Base-by-base conservation (phyloP, 2,797 vertebrate species). In the Pachyuromys duprasi region DNA sequence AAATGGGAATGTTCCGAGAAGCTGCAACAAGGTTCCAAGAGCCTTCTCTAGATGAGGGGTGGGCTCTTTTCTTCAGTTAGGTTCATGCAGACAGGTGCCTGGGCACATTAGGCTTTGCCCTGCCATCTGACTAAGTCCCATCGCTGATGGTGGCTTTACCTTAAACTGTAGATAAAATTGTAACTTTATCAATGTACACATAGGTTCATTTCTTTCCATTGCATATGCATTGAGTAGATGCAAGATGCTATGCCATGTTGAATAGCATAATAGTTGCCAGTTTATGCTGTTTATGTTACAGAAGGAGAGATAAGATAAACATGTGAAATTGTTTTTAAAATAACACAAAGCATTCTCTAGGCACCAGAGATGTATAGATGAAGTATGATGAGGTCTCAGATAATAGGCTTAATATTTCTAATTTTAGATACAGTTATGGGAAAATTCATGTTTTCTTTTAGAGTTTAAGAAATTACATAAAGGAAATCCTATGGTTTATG, bases 161-260 rank as follows among this genome's bases (percentile, higher is more conserved):
- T 81, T 88, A 87, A 53, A 28, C 24, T 86, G 14, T 26, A 70
- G 60, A 80, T 28, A 69, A 86, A 86, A 63, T 75, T 15, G 74
- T 49, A 8, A 31, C 42, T 76, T 76, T 31, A 76, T 49, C 74
- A 76, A 76, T 76, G 22, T 49, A 53, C 53, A 33, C 94, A 24
- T 26, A 60, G 24, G 62, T 74, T 90, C 79, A 31, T 74, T 93
- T 90, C 92, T 93, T 75, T 91, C 92, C 45, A 60, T 79, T 83
- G 3, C 72, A 14, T 70, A 60, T 42, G 8, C 72, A 9, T 20
- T 67, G 57, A 45, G 11, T 60, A 87, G 49, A 76, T 39, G 11
- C 13, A 86, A 79, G 70, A 22, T 3, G 62, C 4, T 63, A 12
- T 63, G 42, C 28, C 78, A 22, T 60, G 65, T 39, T 78, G 36